These are phyloP conservation scores for Nomada ruficornis DNA, from an alignment of 2,888 invertebrate species.

Conservation along the genomic window DNA sequence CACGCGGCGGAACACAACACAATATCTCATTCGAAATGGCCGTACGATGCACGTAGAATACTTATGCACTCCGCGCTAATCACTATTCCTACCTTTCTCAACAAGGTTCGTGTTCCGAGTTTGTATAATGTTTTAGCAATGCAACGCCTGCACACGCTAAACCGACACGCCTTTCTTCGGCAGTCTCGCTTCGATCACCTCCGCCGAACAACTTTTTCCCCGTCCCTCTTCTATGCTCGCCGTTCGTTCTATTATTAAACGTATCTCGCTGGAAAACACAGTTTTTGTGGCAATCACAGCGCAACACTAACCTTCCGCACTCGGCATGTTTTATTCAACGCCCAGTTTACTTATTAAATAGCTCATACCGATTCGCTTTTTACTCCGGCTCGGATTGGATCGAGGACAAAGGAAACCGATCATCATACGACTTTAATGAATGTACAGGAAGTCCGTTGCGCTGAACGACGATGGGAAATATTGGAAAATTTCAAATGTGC, in stretches of 20 bases:
- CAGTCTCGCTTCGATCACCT: conserved; percentile 35
- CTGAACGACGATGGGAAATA: no score
- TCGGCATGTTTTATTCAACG: conserved; percentile 13
- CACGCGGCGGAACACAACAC: conserved; percentile 55
- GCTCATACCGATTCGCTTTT: not conserved
- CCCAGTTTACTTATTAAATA: not conserved
- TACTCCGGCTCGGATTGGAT: no score
- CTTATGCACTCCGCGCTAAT: conserved; percentile 45
- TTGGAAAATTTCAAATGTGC: no score
- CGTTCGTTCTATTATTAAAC: conserved; percentile 27
- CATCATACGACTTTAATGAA: not conserved
- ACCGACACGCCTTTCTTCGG: conserved; percentile 56
- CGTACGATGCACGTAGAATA: conserved; percentile 51
- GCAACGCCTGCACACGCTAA: conserved; percentile 59
- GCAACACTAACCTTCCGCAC: conserved; percentile 8
- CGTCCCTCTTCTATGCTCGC: not conserved
- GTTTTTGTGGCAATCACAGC: not conserved
- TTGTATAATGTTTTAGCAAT: conserved; percentile 48
- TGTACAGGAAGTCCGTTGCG: not conserved
- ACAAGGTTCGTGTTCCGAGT: conserved; percentile 51
- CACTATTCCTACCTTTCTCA: conserved; percentile 57
- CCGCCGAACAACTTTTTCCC: conserved; percentile 18
- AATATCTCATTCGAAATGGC: conserved; percentile 58
- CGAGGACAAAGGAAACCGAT: no score
- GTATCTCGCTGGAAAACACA: not conserved